phyloP scores from a whole-genome alignment of 2,888 invertebrate genomes.

The Argyra leucocephala region DNA sequence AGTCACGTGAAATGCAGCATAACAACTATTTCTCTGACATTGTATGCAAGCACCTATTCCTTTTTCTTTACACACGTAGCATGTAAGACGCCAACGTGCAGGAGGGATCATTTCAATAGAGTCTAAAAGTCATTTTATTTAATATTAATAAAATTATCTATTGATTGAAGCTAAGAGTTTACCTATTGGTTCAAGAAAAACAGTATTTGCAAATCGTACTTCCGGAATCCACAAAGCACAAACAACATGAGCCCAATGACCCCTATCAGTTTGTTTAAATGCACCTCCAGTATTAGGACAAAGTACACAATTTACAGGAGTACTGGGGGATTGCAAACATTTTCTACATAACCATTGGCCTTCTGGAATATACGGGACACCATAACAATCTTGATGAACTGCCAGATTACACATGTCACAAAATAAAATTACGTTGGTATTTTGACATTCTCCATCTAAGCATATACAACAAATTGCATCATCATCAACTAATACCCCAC shows the following conservation, averaged over 20 bases:
- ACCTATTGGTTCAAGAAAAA: conserved; percentile 92
- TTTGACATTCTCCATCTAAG: conserved; percentile 97
- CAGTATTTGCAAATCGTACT: conserved; percentile 94
- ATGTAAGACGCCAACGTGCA: conserved; percentile 91
- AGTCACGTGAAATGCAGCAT: conserved; percentile 97
- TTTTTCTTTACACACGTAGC: conserved; percentile 91
- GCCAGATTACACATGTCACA: conserved; percentile 99
- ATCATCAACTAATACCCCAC: conserved; percentile 78
- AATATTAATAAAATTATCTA: not conserved
- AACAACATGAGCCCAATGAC: conserved; percentile 96
- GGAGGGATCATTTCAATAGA: conserved; percentile 92
- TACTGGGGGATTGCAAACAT: conserved; percentile 91
- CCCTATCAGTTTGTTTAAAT: conserved; percentile 92
- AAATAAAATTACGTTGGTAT: conserved; percentile 95
- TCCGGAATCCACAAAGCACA: conserved; percentile 99
- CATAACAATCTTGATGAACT: conserved; percentile 98
- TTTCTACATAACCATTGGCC: conserved; percentile 96
- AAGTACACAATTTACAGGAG: conserved; percentile 92
- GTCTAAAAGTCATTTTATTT: conserved; percentile 54
- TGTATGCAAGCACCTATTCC: conserved; percentile 95
- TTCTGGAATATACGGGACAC: conserved; percentile 87
- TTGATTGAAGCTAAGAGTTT: conserved; percentile 21
- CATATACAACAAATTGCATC: conserved; percentile 99
- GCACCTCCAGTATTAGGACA: conserved; percentile 98
- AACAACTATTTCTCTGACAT: conserved; percentile 92